phyloP scores from a whole-genome alignment of 1,140 invertebrate genomes.

The Phortica variegata region DNA sequence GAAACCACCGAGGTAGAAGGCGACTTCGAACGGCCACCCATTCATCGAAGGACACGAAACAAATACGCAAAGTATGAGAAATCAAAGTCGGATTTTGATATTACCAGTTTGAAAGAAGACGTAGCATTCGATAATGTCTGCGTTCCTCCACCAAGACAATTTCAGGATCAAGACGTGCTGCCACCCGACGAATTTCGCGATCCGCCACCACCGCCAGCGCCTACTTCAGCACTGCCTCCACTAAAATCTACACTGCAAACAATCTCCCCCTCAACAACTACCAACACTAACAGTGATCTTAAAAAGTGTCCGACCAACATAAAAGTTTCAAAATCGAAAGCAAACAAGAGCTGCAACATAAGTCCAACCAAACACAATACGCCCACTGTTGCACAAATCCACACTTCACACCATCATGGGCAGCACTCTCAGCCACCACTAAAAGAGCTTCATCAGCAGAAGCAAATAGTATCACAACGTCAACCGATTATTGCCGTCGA shows the following conservation, averaged over 20 bases:
- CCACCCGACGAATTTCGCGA: conserved; percentile 72
- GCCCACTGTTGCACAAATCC: conserved; percentile 11
- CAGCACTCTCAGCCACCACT: conserved; percentile 23
- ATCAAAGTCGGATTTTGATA: conserved; percentile 61
- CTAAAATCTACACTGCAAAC: not conserved
- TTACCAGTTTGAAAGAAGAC: conserved; percentile 60
- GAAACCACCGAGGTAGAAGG: conserved; percentile 51
- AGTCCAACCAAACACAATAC: too few species aligned
- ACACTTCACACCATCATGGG: conserved; percentile 20
- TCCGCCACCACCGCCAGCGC: conserved; percentile 51
- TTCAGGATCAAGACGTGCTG: conserved; percentile 72
- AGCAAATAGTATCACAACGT: conserved; percentile 18
- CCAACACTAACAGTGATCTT: too few species aligned
- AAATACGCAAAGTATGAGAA: conserved; percentile 50
- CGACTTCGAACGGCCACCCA: conserved; percentile 36
- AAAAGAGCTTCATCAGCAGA: conserved; percentile 26
- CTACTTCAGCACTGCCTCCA: conserved; percentile 11
- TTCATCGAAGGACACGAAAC: conserved; percentile 27
- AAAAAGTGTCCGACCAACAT: not conserved
- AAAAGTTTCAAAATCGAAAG: not conserved
- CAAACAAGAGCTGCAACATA: conserved; percentile 1
- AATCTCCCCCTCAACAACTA: too few species aligned
- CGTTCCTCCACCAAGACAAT: conserved; percentile 79
- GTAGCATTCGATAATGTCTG: conserved; percentile 74
- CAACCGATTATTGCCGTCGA: conserved; percentile 61